Evolutionary conservation across 2,797 vertebrate species (phyloP), one percentile per base, ranked within the genome.

Genomic region (Silurus lanzhouensis): DNA sequence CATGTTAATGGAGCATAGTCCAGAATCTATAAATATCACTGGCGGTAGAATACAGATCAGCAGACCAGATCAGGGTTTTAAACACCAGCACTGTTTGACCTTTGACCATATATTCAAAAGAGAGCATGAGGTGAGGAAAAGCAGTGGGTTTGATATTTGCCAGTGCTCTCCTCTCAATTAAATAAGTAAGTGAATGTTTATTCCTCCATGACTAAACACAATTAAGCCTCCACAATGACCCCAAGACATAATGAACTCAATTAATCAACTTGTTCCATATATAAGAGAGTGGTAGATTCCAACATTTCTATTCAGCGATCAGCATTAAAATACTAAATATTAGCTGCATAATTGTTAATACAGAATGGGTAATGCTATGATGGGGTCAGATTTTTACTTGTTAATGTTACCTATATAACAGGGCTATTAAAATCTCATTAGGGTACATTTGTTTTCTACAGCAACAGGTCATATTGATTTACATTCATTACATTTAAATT

Each of bases 11-110:
- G 44, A 76, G 46, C 27, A 27, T 70, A 38, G 44, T 46, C 17
- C 15, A 55, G 44, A 17, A 76, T 64, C 71, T 76, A 55, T 13
- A 76, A 66, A 76, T 83, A 76, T 48, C 19, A 58, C 15, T 25
- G 15, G 7, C n/a, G 15, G 5, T 22, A 75, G 5, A 75, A 46
- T 52, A n/a, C 52, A 55, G 22, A 17, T 27, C 91, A 92, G 92
- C 90, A 92, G 85, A 61, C 70, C 20, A 27, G 89, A 85, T 89
- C 82, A 90, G 84, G 82, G 44, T n/a, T 52, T 52, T 2, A 15
- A 14, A 25, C 14, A 27, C 20, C 72, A 75, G 48, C 13, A 75
- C 6, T 25, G 68, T 31, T 17, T 67, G 66, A 44, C 31, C 8
- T 70, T 20, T 44, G 38, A 70, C 31, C 68, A 46, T 9, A 71